phyloP scores from a whole-genome alignment of 2,888 invertebrate genomes.

The Andrena dorsata region DNA sequence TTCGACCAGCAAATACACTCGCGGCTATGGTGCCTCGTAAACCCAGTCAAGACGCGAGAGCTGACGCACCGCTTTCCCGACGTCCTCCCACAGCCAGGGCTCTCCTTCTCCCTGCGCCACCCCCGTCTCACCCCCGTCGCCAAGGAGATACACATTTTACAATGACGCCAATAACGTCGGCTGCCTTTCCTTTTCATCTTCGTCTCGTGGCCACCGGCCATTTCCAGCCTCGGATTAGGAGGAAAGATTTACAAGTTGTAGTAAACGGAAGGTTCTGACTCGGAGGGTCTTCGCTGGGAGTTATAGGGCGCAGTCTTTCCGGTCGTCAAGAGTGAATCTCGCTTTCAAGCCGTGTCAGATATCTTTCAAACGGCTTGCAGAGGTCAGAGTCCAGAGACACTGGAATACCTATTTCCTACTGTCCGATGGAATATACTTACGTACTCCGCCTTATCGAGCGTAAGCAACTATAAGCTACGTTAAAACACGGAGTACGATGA shows the following conservation, averaged over 20 bases:
- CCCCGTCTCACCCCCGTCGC: background rate
- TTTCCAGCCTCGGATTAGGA: background rate
- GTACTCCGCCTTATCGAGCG: background rate
- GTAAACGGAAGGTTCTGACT: background rate
- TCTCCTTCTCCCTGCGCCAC: background rate
- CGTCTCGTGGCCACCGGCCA: background rate
- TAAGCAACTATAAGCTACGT: background rate
- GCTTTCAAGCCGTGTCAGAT: background rate
- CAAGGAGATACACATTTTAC: background rate
- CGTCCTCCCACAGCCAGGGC: conserved; percentile 27
- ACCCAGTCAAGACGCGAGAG: conserved; percentile 65
- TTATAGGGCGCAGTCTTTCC: background rate
- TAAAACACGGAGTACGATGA: background rate
- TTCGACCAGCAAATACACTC: conserved; percentile 78
- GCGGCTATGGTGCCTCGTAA: conserved; percentile 76
- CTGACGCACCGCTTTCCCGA: conserved; percentile 68
- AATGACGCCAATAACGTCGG: conserved; percentile 6
- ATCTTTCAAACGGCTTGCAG: background rate
- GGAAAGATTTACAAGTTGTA: background rate
- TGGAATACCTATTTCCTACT: too few relatives aligned
- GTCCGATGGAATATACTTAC: background rate
- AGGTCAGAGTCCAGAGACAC: too few relatives aligned
- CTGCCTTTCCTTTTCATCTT: conserved; percentile 3
- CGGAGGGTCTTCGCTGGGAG: background rate
- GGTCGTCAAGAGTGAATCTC: background rate